Conservation (phyloP, 2,113 vertebrate genomes). For the Bombycilla garrulus region DNA sequence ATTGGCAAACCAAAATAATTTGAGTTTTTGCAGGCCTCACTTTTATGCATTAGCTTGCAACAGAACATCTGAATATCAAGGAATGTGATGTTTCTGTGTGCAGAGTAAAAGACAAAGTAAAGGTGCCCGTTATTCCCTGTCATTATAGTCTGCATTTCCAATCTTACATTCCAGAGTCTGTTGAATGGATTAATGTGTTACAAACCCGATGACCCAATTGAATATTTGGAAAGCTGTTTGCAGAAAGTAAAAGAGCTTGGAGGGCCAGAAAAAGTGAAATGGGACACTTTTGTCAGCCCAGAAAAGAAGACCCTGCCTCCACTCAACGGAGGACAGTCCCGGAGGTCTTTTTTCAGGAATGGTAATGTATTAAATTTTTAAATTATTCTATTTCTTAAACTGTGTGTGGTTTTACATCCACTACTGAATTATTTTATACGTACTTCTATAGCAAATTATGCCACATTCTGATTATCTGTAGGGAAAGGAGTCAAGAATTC, state of each 20-base stretch:
- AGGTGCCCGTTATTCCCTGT: not conserved
- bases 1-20: not conserved
- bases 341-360: constrained; percentile 92
- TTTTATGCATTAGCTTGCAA: not conserved
- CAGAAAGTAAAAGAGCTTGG: constrained; percentile 93
- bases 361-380: constrained; percentile 77
- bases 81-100: not conserved
- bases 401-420: not conserved
- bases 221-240: constrained; percentile 92
- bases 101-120: not conserved
- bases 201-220: constrained; percentile 94
- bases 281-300: constrained; percentile 96
- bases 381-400: not conserved
- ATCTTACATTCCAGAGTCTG: constrained; percentile 83
- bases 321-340: constrained; percentile 90
- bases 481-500: not conserved
- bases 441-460: not conserved
- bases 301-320: constrained; percentile 94
- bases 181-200: constrained; percentile 96
- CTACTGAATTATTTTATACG: not conserved
- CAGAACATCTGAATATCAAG: not conserved
- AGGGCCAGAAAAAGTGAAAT: constrained; percentile 91
- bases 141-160: not conserved
- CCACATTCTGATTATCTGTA: not conserved
- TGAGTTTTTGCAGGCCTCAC: not conserved